A percentile compares a stretch with the other conserved stretches of the same genome.
Conservation (phyloP, 2,888 invertebrate genomes). For the Ectropis crepuscularia region DNA sequence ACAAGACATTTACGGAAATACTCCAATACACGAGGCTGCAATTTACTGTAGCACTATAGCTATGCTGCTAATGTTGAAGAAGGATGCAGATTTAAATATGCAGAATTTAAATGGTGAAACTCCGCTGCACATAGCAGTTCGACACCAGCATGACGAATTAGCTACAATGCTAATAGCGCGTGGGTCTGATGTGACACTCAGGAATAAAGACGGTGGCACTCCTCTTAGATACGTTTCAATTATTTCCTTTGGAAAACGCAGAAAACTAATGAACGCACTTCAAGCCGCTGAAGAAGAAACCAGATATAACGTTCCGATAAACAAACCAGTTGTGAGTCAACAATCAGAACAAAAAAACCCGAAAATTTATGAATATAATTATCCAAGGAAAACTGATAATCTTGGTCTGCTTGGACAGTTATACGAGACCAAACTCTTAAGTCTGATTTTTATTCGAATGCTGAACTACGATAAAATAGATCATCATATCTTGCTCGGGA, state of each 20-base stretch:
- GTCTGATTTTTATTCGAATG: conserved; percentile 48
- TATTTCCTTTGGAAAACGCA: too few species aligned
- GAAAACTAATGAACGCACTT: too few species aligned
- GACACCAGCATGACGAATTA: background rate
- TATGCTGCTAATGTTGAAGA: background rate
- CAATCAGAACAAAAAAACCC: background rate
- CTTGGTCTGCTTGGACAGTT: conserved; percentile 38
- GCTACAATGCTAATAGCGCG: too few species aligned
- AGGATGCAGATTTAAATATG: background rate
- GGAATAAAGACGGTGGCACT: too few species aligned
- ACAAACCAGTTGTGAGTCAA: background rate
- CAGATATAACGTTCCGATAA: too few species aligned
- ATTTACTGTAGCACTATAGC: too few species aligned
- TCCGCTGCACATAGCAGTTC: background rate
- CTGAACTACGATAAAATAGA: conserved; percentile 46
- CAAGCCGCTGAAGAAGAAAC: too few species aligned
- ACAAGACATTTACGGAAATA: too few species aligned
- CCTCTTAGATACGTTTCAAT: too few species aligned
- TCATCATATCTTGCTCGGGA: conserved; percentile 45
- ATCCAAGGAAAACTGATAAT: conserved; percentile 35
- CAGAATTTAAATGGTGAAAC: background rate
- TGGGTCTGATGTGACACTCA: too few species aligned
- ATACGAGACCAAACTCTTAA: conserved; percentile 48
- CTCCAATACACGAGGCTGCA: too few species aligned
- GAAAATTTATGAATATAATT: conserved; percentile 4